A percentile compares a stretch with the other conserved stretches of the same genome.
phyloP scores from a whole-genome alignment of 2,797 vertebrate genomes.

The Galaxias olidus region DNA sequence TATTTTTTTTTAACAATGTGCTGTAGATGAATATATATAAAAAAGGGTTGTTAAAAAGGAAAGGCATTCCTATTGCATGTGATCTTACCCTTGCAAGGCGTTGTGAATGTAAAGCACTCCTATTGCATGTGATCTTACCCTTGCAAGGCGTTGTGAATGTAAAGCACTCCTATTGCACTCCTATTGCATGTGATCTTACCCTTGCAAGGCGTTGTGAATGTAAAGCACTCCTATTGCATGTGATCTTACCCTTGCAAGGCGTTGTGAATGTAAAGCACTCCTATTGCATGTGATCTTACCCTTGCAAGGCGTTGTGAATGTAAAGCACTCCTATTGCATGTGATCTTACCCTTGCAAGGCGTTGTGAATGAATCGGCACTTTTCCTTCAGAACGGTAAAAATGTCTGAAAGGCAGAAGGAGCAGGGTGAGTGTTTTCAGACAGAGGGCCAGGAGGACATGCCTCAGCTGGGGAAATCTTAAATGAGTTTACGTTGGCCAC shows the following conservation, averaged over 20 bases:
- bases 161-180: too few species aligned
- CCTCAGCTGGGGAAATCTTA: constrained; percentile 3
- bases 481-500: constrained; percentile 31
- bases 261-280: constrained; percentile 80
- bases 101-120: too few species aligned
- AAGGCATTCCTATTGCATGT: not conserved
- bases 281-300: not conserved
- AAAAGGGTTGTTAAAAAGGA: too few species aligned
- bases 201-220: constrained; percentile 84
- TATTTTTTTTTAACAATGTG: too few species aligned
- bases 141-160: constrained; percentile 84
- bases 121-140: constrained; percentile 81
- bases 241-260: constrained; percentile 85
- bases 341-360: constrained; percentile 85
- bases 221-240: too few species aligned
- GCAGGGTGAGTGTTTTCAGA: constrained; percentile 1
- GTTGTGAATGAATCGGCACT: constrained; percentile 83
- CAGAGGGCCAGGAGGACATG: not conserved
- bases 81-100: constrained; percentile 85
- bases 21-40: too few species aligned
- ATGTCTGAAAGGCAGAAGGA: constrained; percentile 73
- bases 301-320: constrained; percentile 4
- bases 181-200: constrained; percentile 80
- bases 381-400: constrained; percentile 83
- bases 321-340: constrained; percentile 11